Conservation (phyloP, 1,140 invertebrate species). For the Oryctes rhinoceros region DNA sequence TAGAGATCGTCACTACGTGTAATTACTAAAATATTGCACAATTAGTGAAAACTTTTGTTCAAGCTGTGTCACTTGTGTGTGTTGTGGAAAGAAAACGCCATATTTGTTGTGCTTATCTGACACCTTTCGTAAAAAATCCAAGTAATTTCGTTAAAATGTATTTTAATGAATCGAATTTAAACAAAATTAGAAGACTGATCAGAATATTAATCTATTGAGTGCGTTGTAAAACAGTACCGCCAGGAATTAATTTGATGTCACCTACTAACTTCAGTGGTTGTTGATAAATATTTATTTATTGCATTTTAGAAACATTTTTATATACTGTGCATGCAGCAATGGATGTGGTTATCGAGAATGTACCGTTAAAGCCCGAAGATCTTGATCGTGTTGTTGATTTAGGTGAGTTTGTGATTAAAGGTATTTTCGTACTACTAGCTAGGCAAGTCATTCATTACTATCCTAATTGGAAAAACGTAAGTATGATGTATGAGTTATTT, state of each 20-base stretch:
- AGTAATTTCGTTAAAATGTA: background rate
- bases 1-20: too few relatives aligned
- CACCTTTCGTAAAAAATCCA: background rate
- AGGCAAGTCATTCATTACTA: too few relatives aligned
- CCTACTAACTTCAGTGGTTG: background rate
- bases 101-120: constrained; percentile 17
- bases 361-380: background rate
- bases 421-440: too few relatives aligned
- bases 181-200: background rate
- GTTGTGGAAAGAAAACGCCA: background rate
- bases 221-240: background rate
- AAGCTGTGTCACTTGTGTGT: too few relatives aligned
- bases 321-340: background rate
- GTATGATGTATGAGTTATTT: too few relatives aligned
- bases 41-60: too few relatives aligned
- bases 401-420: background rate
- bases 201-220: background rate
- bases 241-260: background rate
- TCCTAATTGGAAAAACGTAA: too few relatives aligned
- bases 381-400: background rate
- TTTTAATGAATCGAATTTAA: background rate
- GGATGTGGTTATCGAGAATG: background rate
- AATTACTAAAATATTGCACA: too few relatives aligned
- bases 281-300: background rate
- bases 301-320: constrained; percentile 13